Evolutionary conservation across 2,797 vertebrate genomes (phyloP).

Genomic region (Poeciliopsis turneri): DNA sequence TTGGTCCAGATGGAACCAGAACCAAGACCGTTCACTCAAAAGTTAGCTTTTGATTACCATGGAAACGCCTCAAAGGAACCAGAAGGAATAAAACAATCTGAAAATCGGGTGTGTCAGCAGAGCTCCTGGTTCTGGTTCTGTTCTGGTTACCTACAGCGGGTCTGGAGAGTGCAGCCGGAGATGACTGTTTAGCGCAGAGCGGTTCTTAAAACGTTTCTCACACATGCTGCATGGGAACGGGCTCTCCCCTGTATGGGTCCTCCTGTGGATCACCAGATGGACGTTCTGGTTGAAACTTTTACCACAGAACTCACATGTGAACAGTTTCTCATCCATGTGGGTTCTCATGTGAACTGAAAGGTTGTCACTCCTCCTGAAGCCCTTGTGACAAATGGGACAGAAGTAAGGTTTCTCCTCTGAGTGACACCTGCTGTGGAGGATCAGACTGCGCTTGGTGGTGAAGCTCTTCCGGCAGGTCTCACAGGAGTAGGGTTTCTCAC

Average conservation of each 20-base stretch:
- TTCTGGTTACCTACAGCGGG: background rate
- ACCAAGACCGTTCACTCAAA: background rate
- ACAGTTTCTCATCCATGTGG: slow-evolving; percentile 5
- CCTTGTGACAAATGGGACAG: background rate
- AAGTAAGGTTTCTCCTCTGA: slow-evolving; percentile 3
- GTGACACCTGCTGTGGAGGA: slow-evolving; percentile 1
- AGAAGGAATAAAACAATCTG: background rate
- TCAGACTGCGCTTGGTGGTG: slow-evolving; percentile 5
- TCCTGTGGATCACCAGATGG: slow-evolving; percentile 9
- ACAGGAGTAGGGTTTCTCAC: slow-evolving; percentile 1
- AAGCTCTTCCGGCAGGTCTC: slow-evolving; percentile 1
- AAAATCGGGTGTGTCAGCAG: background rate
- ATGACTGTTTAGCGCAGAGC: background rate
- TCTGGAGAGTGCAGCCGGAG: background rate
- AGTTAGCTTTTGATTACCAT: background rate
- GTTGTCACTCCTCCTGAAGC: background rate
- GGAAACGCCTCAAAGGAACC: background rate
- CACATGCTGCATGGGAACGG: background rate
- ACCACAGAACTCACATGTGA: background rate
- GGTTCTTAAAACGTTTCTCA: slow-evolving; percentile 6
- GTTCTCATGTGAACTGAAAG: slow-evolving; percentile 3
- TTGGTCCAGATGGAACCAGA: background rate
- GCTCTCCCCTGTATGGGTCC: slow-evolving; percentile 3
- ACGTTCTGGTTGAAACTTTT: slow-evolving; percentile 5
- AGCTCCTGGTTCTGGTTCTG: background rate